A percentile compares a stretch with the other conserved stretches of the same genome.
Evolutionary conservation across 2,797 vertebrate genomes (phyloP).

Genomic region (Crotalus adamanteus): DNA sequence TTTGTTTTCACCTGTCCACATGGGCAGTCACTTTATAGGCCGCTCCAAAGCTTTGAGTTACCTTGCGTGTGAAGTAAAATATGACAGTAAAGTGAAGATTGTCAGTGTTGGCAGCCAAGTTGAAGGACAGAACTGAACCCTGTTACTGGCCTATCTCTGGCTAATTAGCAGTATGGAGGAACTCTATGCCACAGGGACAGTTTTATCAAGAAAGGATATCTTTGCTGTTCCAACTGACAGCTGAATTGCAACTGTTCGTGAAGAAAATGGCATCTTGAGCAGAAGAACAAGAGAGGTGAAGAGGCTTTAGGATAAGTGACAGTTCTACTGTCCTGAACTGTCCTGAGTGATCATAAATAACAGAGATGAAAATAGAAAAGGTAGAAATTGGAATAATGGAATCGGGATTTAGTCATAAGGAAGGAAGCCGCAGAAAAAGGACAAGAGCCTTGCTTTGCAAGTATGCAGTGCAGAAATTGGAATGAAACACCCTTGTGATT

Average conservation of each 20-base stretch:
- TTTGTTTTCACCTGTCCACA: not conserved
- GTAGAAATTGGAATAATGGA: constrained; percentile 32
- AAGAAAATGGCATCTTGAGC: constrained; percentile 29
- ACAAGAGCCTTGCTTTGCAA: not conserved
- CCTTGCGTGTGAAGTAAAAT: constrained; percentile 78
- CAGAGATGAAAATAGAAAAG: constrained; percentile 37
- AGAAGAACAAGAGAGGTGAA: constrained; percentile 5
- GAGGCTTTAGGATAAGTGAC: constrained; percentile 64
- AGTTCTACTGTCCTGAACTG: constrained; percentile 60
- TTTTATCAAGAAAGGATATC: constrained; percentile 77
- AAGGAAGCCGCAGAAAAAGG: constrained; percentile 18
- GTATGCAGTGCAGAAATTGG: constrained; percentile 36
- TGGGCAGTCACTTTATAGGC: constrained; percentile 37
- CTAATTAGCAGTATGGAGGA: constrained; percentile 88
- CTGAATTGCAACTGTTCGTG: constrained; percentile 67
- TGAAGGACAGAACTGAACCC: constrained; percentile 85
- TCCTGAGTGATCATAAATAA: constrained; percentile 65
- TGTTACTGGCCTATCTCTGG: constrained; percentile 69
- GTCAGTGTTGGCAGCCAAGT: constrained; percentile 77
- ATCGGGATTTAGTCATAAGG: constrained; percentile 8
- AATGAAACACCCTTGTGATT: constrained; percentile 28
- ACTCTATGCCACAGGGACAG: constrained; percentile 79
- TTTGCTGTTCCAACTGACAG: constrained; percentile 72
- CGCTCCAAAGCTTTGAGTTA: constrained; percentile 35
- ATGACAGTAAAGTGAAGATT: constrained; percentile 85